Evolutionary conservation across 2,888 invertebrate species (phyloP).

Genomic region (Schizaphis graminum): DNA sequence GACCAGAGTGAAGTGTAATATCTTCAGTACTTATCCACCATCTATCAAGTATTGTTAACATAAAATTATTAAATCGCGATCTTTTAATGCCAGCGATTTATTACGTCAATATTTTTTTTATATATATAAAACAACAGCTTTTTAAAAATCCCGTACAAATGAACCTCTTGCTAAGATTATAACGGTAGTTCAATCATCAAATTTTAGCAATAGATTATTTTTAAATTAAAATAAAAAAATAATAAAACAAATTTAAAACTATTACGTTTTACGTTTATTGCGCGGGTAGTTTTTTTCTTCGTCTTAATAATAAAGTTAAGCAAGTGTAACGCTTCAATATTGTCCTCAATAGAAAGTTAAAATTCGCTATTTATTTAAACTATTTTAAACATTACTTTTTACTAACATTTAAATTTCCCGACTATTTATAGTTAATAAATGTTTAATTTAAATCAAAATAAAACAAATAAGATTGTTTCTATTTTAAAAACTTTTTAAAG

Average conservation of each 20-base stretch:
- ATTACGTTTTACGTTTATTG: too few species aligned
- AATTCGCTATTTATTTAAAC: not conserved
- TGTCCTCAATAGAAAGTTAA: not conserved
- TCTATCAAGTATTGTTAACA: not conserved
- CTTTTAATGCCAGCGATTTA: too few species aligned
- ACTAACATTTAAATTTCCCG: not conserved
- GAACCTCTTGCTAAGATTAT: not conserved
- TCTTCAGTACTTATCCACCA: not conserved
- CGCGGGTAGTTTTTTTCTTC: not conserved
- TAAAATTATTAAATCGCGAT: not conserved
- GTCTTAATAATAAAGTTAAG: too few species aligned
- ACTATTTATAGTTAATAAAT: not conserved
- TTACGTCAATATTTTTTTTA: not conserved
- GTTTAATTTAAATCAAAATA: not conserved
- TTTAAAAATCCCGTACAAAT: not conserved
- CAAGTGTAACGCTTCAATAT: not conserved
- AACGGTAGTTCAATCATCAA: too few species aligned
- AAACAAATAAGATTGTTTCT: not conserved
- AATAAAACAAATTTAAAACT: too few species aligned
- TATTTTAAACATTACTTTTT: not conserved
- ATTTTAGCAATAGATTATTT: not conserved
- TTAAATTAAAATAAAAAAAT: not conserved
- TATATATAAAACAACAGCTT: not conserved
- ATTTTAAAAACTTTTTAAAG: not conserved
- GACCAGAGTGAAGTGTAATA: not conserved